Evolutionary conservation across 2,113 vertebrate genomes (phyloP).

Genomic region (Bubalus kerabau): DNA sequence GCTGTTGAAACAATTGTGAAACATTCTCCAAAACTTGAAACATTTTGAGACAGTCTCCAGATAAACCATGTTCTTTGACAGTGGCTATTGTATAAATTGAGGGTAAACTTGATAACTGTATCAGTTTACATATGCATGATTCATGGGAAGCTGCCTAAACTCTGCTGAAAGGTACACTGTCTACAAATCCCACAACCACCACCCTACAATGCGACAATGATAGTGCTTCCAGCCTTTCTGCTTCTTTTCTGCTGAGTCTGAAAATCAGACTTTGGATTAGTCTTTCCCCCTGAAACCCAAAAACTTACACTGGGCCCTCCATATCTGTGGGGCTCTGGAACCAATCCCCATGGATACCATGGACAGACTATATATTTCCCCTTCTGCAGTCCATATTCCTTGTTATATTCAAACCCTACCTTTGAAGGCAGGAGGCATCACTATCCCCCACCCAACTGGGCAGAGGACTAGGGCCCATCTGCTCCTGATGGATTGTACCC

Average conservation of each 20-base stretch:
- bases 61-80: not conserved
- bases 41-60: not conserved
- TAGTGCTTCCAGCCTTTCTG: not conserved
- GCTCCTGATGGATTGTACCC: not conserved
- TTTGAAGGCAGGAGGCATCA: not conserved
- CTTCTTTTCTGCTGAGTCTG: not conserved
- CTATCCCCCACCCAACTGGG: fast-evolving
- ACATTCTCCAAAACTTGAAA: not conserved
- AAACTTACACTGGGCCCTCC: not conserved
- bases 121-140: not conserved
- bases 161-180: not conserved
- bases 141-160: not conserved
- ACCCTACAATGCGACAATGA: fast-evolving
- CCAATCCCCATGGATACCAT: not conserved
- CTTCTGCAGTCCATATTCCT: not conserved
- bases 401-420: not conserved
- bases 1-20: not conserved
- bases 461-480: not conserved
- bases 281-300: not conserved
- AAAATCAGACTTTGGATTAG: not conserved
- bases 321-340: not conserved
- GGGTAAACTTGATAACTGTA: not conserved
- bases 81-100: not conserved
- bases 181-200: not conserved
- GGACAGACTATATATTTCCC: not conserved